Evolutionary conservation across 2,888 invertebrate genomes (phyloP).

Genomic region (Coronaproctus castanopsis): DNA sequence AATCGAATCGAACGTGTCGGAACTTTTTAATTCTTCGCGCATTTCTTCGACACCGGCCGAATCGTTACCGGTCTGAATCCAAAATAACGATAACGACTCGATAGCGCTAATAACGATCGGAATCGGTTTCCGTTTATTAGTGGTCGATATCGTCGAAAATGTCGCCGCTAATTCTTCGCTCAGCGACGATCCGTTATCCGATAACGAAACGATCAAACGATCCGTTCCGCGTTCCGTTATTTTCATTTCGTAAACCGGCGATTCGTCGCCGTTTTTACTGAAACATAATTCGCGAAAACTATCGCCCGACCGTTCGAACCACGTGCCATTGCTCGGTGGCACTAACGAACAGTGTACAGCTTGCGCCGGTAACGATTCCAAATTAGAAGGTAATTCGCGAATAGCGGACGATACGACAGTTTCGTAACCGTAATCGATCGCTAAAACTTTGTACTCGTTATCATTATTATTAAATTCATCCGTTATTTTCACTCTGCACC

Average conservation of each 20-base stretch:
- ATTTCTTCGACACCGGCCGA: neutral
- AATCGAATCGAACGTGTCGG: neutral
- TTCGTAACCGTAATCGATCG: constrained; percentile 49
- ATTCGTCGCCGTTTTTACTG: neutral
- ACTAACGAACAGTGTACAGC: constrained; percentile 38
- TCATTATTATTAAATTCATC: constrained; percentile 32
- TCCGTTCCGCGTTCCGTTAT: too few species aligned
- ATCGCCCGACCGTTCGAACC: neutral
- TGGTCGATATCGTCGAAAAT: neutral
- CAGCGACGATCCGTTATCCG: neutral
- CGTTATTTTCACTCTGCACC: constrained; percentile 43
- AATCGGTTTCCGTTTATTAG: neutral
- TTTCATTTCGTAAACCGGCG: too few species aligned
- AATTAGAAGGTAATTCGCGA: constrained; percentile 37
- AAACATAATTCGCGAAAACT: neutral
- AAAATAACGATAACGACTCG: neutral
- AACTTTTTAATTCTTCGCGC: neutral
- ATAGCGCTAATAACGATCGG: neutral
- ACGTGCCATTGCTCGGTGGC: neutral
- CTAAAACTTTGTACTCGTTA: constrained; percentile 35
- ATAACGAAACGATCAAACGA: neutral
- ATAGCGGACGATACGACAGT: constrained; percentile 37
- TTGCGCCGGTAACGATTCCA: constrained; percentile 36
- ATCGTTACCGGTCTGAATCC: neutral
- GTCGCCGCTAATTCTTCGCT: neutral